Evolutionary conservation across 1,140 invertebrate species (phyloP).

Genomic region (Pogonomyrmex barbatus): DNA sequence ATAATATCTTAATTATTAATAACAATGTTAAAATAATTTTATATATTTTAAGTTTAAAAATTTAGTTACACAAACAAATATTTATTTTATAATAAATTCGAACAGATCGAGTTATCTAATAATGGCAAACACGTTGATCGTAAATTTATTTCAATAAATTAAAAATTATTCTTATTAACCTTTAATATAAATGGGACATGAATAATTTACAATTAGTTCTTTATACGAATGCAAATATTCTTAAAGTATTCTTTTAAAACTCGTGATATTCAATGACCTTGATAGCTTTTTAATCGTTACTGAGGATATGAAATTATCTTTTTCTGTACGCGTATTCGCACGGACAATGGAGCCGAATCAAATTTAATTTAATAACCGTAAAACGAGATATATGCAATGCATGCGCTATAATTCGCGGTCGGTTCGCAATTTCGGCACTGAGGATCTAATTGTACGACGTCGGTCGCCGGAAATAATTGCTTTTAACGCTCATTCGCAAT

Average conservation of each 20-base stretch:
- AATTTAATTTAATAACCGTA: constrained; percentile 14
- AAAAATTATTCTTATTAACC: background rate
- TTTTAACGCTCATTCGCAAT: constrained; percentile 44
- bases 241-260: constrained; percentile 4
- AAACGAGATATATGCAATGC: background rate
- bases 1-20: constrained; percentile 1
- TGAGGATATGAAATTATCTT: background rate
- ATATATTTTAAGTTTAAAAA: background rate
- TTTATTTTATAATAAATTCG: background rate
- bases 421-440: background rate
- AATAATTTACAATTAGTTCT: background rate
- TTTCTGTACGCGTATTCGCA: background rate
- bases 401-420: constrained; percentile 21
- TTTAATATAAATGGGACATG: no score
- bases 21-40: background rate
- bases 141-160: background rate
- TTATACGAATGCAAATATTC: background rate
- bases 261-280: background rate
- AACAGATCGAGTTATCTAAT: constrained; percentile 21
- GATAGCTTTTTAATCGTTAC: background rate
- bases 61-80: background rate
- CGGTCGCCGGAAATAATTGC: constrained; percentile 64
- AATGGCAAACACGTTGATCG: background rate
- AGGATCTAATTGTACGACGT: constrained; percentile 58
- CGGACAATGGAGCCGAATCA: background rate